Evolutionary conservation across 2,888 invertebrate species (phyloP).

Genomic region (Apoderus coryli): DNA sequence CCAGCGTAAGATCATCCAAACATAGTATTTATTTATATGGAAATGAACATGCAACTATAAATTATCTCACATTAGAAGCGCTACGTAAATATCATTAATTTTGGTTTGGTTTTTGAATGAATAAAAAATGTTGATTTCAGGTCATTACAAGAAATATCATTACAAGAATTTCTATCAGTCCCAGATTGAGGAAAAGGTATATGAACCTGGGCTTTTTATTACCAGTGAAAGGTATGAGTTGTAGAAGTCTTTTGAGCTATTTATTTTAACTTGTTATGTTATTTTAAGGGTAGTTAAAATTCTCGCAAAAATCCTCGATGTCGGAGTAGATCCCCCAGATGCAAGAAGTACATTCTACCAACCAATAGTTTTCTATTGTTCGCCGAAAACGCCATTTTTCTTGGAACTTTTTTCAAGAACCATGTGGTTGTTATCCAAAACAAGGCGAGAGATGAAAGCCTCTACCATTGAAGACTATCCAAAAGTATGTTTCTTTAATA

Average conservation of each 20-base stretch:
- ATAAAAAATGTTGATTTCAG: too few relatives aligned
- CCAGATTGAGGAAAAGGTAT: slow-evolving; percentile 27
- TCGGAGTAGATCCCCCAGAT: slow-evolving; percentile 26
- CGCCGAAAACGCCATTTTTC: slow-evolving; percentile 25
- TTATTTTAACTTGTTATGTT: not conserved
- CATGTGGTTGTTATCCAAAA: slow-evolving; percentile 30
- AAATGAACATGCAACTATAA: slow-evolving; percentile 17
- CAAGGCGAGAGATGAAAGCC: slow-evolving; percentile 30
- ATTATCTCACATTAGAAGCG: slow-evolving; percentile 22
- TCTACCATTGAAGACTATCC: slow-evolving; percentile 26
- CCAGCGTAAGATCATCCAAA: too few relatives aligned
- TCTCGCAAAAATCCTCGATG: slow-evolving; percentile 26
- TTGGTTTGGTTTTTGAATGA: too few relatives aligned
- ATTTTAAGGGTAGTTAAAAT: slow-evolving; percentile 26
- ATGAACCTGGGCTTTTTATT: slow-evolving; percentile 26
- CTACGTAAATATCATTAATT: slow-evolving; percentile 16
- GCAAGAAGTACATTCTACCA: slow-evolving; percentile 24
- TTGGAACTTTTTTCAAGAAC: slow-evolving; percentile 29
- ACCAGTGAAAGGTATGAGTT: slow-evolving; percentile 25
- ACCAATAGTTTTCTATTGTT: slow-evolving; percentile 27
- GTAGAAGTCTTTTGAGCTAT: too few relatives aligned
- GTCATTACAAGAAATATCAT: slow-evolving; percentile 26
- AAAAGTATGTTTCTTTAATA: slow-evolving; percentile 22
- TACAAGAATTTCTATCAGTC: slow-evolving; percentile 26
- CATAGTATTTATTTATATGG: slow-evolving; percentile 15